These are phyloP conservation scores for Leptosomus discolor DNA, from an alignment of 2,113 vertebrate species.

Conservation along the genomic window DNA sequence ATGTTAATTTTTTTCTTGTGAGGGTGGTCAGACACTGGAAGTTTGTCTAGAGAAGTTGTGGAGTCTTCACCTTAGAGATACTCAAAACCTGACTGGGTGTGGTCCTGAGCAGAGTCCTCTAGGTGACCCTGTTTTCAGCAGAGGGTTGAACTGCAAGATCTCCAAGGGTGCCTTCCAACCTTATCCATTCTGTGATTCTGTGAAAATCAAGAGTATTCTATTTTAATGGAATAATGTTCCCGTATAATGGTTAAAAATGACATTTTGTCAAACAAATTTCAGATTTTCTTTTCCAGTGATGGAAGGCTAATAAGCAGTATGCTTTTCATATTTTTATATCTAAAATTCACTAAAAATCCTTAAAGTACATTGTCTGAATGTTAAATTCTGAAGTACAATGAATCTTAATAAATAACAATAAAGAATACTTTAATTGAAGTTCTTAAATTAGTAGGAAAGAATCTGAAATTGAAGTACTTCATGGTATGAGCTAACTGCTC, in stretches of 20 bases:
- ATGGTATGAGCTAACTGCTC: neutral
- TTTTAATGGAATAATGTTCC: neutral
- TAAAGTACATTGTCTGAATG: neutral
- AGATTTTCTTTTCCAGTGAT: neutral
- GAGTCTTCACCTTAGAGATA: neutral
- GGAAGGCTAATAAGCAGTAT: neutral
- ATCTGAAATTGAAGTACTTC: neutral
- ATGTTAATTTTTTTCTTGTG: neutral
- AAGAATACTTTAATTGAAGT: neutral
- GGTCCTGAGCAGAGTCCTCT: neutral
- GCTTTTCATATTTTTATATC: neutral
- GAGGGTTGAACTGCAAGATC: neutral
- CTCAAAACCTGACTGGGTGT: accelerated
- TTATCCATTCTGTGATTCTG: neutral
- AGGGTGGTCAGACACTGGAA: neutral
- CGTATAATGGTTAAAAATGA: neutral
- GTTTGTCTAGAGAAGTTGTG: neutral
- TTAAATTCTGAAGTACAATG: neutral
- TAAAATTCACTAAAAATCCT: neutral
- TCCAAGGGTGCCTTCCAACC: neutral
- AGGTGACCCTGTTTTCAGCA: neutral
- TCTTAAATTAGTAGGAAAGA: neutral
- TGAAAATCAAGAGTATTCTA: neutral
- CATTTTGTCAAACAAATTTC: neutral
- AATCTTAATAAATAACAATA: neutral